Evolutionary conservation across 2,797 vertebrate species (phyloP).

Genomic region (Sebastiscus albofasciatus): DNA sequence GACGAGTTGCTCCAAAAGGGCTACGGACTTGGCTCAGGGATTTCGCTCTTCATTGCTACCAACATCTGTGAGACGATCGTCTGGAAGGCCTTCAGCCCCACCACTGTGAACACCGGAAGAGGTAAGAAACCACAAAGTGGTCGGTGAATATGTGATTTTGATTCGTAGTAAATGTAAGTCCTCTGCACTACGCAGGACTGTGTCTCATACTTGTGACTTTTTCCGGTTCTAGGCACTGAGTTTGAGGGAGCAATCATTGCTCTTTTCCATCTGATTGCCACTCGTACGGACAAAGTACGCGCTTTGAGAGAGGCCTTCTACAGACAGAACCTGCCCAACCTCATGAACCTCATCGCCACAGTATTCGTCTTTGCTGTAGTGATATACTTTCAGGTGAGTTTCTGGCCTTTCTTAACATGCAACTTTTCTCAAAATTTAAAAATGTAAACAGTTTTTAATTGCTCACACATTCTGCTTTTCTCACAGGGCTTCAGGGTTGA

Average conservation of each 20-base stretch:
- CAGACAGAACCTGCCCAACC: conserved; percentile 98
- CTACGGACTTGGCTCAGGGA: conserved; percentile 96
- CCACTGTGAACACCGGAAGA: conserved; percentile 97
- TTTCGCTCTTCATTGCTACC: conserved; percentile 98
- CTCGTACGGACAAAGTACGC: conserved; percentile 96
- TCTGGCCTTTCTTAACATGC: neutral
- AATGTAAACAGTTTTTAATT: neutral
- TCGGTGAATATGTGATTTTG: neutral
- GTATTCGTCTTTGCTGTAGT: conserved; percentile 98
- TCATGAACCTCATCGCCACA: conserved; percentile 98
- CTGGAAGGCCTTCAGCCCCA: conserved; percentile 99
- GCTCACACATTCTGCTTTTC: neutral
- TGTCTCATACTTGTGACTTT: neutral
- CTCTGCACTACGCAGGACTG: neutral
- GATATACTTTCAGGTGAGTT: conserved; percentile 97
- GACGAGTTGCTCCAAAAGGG: conserved; percentile 98
- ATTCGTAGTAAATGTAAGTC: neutral
- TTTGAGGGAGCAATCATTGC: conserved; percentile 98
- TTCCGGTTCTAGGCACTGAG: conserved; percentile 88
- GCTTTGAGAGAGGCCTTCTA: conserved; percentile 98
- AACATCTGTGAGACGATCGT: conserved; percentile 99
- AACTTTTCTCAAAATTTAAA: neutral
- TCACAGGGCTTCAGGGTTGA: conserved; percentile 97
- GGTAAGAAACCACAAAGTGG: conserved; percentile 76
- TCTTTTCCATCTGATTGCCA: conserved; percentile 96